Base-by-base conservation (phyloP, 1,140 invertebrate genomes). In the Aphis craccivora region DNA sequence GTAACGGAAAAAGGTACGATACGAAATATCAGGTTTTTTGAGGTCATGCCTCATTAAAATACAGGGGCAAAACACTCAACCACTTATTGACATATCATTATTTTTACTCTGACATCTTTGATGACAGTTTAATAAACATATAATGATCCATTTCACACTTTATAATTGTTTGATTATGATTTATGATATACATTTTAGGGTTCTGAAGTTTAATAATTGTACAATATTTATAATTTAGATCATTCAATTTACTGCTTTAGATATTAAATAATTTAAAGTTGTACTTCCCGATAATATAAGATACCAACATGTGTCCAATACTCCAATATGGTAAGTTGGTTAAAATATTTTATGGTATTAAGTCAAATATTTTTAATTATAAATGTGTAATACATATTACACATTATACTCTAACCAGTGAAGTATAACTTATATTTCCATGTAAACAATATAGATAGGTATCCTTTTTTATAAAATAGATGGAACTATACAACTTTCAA, bases 71-170 rank as follows among this genome's bases (percentile, higher is more conserved):
- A 23, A 67, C 30, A 40, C 55, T 90, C 37, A 43, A 67, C 60
- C 37, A 45, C 23, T 91, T 91, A 76, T 91, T 81, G 90, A 91
- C 55, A 91, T 45, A 91, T 45, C 53, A 9, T 89, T 91, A 76
- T 45, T 81, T 91, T 91, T 67, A 81, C 22, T 48, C 18, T 76
- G 37, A 45, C 37, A 45, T 76, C 55, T n/a, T 30, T n/a, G 37
- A 18, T 37, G 45, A 88, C n/a, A 48, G 86, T 88, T 51, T 48
- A 20, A 88, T 48, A n/a, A 48, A 51, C 43, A 48, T 51, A 88
- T 48, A 45, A 87, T 87, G 84, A 87, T 40, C 83, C 23, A 84
- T n/a, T 76, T 76, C n/a, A 76, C 60, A 76, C 60, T 76, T n/a
- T 6, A 35, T n/a, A 76, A 14, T 76, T n/a, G 60, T n/a, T 76